phyloP scores from a whole-genome alignment of 2,113 vertebrate species.

The Empidonax traillii region DNA sequence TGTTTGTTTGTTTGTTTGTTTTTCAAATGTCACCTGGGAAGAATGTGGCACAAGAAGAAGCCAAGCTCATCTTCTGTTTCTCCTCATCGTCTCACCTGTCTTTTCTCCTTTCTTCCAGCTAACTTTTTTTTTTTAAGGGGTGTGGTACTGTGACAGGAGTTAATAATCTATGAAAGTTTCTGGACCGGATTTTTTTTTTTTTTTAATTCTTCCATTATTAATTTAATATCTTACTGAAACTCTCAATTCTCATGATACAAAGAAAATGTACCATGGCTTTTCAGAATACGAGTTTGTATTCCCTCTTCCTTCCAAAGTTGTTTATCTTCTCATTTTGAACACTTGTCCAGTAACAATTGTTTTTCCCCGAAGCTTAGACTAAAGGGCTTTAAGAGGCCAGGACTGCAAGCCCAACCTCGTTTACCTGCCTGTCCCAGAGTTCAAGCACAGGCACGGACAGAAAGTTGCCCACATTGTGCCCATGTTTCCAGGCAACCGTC shows the following conservation, averaged over 20 bases:
- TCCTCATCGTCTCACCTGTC: not conserved
- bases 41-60: not conserved
- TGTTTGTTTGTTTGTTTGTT: no score
- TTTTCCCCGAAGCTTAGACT: not conserved
- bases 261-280: not conserved
- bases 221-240: not conserved
- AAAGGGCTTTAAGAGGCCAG: not conserved
- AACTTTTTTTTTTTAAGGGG: not conserved
- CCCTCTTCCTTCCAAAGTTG: fast-evolving
- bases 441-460: not conserved
- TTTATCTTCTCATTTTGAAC: not conserved
- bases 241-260: fast-evolving
- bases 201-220: not conserved
- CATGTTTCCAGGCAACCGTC: slow-evolving; percentile 25
- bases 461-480: not conserved
- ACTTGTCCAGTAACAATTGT: fast-evolving
- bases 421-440: not conserved
- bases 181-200: not conserved
- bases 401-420: not conserved
- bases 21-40: not conserved
- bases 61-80: not conserved
- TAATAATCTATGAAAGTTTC: slow-evolving; percentile 7
- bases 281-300: not conserved
- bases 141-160: not conserved
- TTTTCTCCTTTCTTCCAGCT: not conserved